Conservation (phyloP, 2,888 invertebrate genomes). For the Ophion slaviceki region DNA sequence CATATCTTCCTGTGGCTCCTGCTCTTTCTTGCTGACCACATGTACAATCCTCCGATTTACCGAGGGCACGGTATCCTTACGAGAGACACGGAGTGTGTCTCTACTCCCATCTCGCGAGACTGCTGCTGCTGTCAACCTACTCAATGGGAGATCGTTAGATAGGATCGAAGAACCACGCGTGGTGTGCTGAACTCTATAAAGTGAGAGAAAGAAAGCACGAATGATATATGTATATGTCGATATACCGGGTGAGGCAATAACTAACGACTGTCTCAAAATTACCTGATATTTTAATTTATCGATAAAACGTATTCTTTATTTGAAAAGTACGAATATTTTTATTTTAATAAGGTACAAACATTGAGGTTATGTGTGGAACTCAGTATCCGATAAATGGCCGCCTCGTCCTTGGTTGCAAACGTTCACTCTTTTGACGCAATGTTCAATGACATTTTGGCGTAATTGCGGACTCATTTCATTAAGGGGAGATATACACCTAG, state of each 20-base stretch:
- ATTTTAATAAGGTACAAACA: too few relatives aligned
- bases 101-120: slow-evolving; percentile 26
- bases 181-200: slow-evolving; percentile 45
- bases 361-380: too few relatives aligned
- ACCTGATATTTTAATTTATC: too few relatives aligned
- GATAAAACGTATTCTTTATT: too few relatives aligned
- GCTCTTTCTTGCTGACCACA: slow-evolving; percentile 16
- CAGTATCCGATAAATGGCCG: too few relatives aligned
- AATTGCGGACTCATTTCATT: too few relatives aligned
- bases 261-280: too few relatives aligned
- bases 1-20: slow-evolving; percentile 36
- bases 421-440: too few relatives aligned
- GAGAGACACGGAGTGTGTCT: slow-evolving; percentile 36
- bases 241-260: background rate
- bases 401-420: too few relatives aligned
- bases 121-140: slow-evolving; percentile 70
- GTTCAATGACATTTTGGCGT: too few relatives aligned
- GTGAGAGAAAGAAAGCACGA: slow-evolving; percentile 34
- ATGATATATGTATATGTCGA: background rate
- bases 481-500: too few relatives aligned
- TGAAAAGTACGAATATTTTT: too few relatives aligned
- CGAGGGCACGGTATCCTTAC: slow-evolving; percentile 19
- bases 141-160: slow-evolving; percentile 82
- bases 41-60: background rate
- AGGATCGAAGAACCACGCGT: slow-evolving; percentile 71